phyloP scores from a whole-genome alignment of 2,888 invertebrate genomes.

The Polyploca ridens region DNA sequence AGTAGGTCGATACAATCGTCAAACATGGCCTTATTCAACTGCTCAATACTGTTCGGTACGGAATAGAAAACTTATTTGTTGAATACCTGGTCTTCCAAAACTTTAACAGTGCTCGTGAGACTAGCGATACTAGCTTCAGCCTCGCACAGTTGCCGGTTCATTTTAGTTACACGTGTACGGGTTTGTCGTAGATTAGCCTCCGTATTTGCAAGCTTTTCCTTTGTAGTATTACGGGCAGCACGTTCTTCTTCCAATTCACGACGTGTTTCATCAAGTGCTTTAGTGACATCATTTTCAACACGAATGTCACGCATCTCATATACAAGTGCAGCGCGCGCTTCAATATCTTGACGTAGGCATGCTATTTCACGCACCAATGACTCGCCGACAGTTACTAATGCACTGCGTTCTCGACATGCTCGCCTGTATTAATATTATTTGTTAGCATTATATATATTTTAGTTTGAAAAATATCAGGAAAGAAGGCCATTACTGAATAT shows the following conservation, averaged over 20 bases:
- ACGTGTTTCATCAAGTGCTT: conserved; percentile 58
- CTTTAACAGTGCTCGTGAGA: conserved; percentile 72
- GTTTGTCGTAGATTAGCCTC: conserved; percentile 69
- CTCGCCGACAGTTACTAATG: conserved; percentile 67
- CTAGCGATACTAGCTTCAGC: conserved; percentile 73
- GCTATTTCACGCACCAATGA: conserved; percentile 71
- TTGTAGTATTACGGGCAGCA: conserved; percentile 47
- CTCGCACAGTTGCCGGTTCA: conserved; percentile 76
- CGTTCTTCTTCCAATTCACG: conserved; percentile 69
- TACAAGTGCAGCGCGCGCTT: conserved; percentile 44
- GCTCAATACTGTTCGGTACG: too few relatives aligned
- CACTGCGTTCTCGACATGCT: conserved; percentile 62
- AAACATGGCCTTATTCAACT: too few relatives aligned
- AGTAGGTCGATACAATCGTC: too few relatives aligned
- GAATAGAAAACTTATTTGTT: neutral
- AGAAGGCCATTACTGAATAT: conserved; percentile 5
- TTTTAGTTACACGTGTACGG: conserved; percentile 65
- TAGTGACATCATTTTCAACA: conserved; percentile 48
- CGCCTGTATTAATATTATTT: conserved; percentile 42
- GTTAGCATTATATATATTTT: too few relatives aligned
- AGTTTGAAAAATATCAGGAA: too few relatives aligned
- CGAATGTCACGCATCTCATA: conserved; percentile 49
- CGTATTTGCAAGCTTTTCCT: conserved; percentile 63
- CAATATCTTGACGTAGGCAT: conserved; percentile 62
- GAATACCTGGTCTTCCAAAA: conserved; percentile 78